Evolutionary conservation across 1,140 invertebrate species (phyloP), one percentile per base, ranked within the genome.

Genomic region (Schlechtendalia chinensis): DNA sequence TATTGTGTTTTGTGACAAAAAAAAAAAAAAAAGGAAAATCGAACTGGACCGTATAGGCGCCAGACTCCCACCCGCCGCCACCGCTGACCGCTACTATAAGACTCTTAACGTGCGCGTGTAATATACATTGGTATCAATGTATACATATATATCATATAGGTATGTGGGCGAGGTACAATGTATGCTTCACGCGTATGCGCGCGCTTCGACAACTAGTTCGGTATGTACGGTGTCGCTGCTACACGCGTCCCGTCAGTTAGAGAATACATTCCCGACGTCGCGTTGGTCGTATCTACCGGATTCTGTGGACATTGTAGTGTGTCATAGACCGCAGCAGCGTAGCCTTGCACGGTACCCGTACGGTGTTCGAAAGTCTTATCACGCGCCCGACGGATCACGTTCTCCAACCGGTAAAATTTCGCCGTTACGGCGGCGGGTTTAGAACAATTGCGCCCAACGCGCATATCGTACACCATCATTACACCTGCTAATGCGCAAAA

Each of bases 11-110:
- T 5, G 45, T 8, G n/a, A 24, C n/a, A 16, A 50, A 47, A 59
- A 77, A 77, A 59, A 75, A 47, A 69, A 59, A 77, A 77, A 59
- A 77, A 22, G 29, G 53, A 77, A 77, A 77, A 77, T 77, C 72
- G 17, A 24, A 77, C 72, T 45, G 72, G 72, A 77, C 72, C 72
- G 72, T 77, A 59, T 24, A 77, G 72, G 72, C 72, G 72, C 72
- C 72, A 77, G 72, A 45, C 54, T 77, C 72, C 72, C 72, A 19
- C 72, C 54, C 53, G 22, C n/a, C 71, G 0, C 50, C 6, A 6
- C 24, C 1, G 17, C 24, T 39, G n/a, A 19, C 32, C 39, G 2
- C 32, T 39, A 39, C 32, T 50, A 50, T 50, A 22, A n/a, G 19
- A 29, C 32, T 39, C 2, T n/a, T n/a, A n/a, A 11, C n/a, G 39